Percentiles rank a stretch among this genome's conserved stretches.
phyloP scores from a whole-genome alignment of 2,888 invertebrate genomes.

The Ethmia dodecea region DNA sequence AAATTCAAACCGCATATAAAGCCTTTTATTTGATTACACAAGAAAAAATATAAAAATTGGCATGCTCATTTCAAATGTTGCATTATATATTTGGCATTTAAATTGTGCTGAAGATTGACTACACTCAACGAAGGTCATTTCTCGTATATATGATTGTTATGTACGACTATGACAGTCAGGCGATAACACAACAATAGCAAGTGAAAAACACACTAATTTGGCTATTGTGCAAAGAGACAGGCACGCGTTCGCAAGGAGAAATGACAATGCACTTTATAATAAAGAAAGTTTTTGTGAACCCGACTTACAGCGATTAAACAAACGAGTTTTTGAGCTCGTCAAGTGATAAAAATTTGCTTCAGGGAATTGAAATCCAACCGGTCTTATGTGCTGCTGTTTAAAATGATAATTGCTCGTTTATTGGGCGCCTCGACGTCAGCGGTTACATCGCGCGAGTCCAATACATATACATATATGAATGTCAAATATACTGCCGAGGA shows the following conservation, averaged over 20 bases:
- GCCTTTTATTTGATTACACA: slow-evolving; percentile 8
- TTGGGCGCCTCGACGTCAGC: slow-evolving; percentile 2
- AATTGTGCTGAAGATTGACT: slow-evolving; percentile 1
- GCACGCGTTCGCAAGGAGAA: slow-evolving; percentile 49
- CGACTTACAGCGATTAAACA: slow-evolving; percentile 56
- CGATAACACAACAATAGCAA: slow-evolving; percentile 43
- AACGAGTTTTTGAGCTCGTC: slow-evolving; percentile 42
- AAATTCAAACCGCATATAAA: slow-evolving; percentile 13
- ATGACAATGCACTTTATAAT: slow-evolving; percentile 63
- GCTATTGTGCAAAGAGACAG: slow-evolving; percentile 48
- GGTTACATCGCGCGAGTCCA: slow-evolving; percentile 6
- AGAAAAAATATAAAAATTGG: slow-evolving; percentile 9
- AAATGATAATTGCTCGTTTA: slow-evolving; percentile 10
- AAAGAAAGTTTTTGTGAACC: slow-evolving; percentile 64
- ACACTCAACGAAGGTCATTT: slow-evolving; percentile 7
- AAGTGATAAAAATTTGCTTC: slow-evolving; percentile 26
- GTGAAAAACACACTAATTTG: slow-evolving; percentile 46
- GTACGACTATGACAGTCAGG: slow-evolving; percentile 25
- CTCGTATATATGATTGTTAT: slow-evolving; percentile 7
- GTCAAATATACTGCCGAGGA: slow-evolving; percentile 4
- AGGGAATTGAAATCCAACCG: slow-evolving; percentile 26
- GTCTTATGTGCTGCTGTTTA: slow-evolving; percentile 13
- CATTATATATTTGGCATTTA: slow-evolving; percentile 12
- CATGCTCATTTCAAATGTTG: slow-evolving; percentile 12
- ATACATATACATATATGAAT: slow-evolving; percentile 2